These are phyloP conservation scores for Corella eumyota DNA, from an alignment of 23 tunicate genomes.

Conservation along the genomic window DNA sequence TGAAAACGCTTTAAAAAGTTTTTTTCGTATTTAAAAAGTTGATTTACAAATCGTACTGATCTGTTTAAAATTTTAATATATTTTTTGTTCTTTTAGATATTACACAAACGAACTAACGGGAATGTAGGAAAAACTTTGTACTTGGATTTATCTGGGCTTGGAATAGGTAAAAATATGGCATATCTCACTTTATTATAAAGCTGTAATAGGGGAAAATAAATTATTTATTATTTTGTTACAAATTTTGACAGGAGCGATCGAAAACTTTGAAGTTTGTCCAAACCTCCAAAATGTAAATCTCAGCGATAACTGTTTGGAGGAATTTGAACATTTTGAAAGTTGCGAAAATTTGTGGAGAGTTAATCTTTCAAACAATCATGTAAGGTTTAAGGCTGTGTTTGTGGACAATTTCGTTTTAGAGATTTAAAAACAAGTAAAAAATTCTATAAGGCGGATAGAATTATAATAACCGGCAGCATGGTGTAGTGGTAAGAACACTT, in stretches of 20 bases:
- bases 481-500: too few relatives aligned
- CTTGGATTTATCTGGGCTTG: constrained; percentile 56
- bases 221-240: not conserved
- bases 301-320: constrained; percentile 68
- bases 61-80: too few relatives aligned
- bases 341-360: constrained; percentile 72
- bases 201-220: too few relatives aligned
- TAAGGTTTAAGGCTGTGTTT: not conserved
- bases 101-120: constrained; percentile 39
- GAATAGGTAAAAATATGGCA: constrained; percentile 44
- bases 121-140: constrained; percentile 19
- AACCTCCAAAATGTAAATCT: constrained; percentile 52
- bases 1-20: too few relatives aligned
- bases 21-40: too few relatives aligned
- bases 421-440: not conserved
- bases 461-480: too few relatives aligned
- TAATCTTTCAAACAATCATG: constrained; percentile 64
- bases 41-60: too few relatives aligned
- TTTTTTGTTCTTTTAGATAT: constrained; percentile 37
- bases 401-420: not conserved
- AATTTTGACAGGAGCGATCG: constrained; percentile 43
- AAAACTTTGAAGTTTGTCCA: constrained; percentile 42
- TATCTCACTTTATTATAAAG: not conserved
- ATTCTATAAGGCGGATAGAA: not conserved
- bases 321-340: constrained; percentile 61